Conservation (phyloP, 2,888 invertebrate genomes). For the Morinoia aosen region DNA sequence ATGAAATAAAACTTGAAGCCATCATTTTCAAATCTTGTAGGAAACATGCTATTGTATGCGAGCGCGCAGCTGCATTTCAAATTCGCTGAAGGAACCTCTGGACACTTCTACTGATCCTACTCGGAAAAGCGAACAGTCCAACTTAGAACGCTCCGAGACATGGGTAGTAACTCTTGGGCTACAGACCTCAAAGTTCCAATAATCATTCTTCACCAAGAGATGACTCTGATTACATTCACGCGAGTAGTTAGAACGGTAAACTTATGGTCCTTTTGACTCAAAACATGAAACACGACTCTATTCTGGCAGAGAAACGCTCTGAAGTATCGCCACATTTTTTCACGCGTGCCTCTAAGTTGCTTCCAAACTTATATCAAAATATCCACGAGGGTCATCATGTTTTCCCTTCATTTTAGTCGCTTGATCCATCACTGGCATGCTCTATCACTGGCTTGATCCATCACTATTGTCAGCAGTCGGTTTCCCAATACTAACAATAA, state of each 20-base stretch:
- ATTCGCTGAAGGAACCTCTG: neutral
- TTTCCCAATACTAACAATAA: no score
- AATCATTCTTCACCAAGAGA: neutral
- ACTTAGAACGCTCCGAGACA: neutral
- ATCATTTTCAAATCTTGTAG: neutral
- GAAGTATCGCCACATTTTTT: neutral
- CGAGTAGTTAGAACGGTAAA: neutral
- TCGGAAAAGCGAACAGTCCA: no score
- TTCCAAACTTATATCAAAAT: no score
- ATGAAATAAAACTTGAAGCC: no score
- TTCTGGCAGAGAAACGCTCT: neutral
- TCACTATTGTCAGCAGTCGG: no score
- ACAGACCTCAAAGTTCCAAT: neutral
- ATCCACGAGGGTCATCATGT: no score
- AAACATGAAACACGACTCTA: neutral
- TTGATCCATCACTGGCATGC: neutral
- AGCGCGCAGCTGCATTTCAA: neutral
- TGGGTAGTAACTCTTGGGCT: neutral
- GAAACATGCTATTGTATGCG: neutral
- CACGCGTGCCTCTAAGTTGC: no score
- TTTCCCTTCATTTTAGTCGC: no score
- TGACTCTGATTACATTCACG: neutral
- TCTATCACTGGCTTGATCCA: no score
- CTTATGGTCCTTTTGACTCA: neutral
- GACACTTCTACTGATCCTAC: neutral